Evolutionary conservation across 2,888 invertebrate genomes (phyloP).

Genomic region (Phalangium opilio): DNA sequence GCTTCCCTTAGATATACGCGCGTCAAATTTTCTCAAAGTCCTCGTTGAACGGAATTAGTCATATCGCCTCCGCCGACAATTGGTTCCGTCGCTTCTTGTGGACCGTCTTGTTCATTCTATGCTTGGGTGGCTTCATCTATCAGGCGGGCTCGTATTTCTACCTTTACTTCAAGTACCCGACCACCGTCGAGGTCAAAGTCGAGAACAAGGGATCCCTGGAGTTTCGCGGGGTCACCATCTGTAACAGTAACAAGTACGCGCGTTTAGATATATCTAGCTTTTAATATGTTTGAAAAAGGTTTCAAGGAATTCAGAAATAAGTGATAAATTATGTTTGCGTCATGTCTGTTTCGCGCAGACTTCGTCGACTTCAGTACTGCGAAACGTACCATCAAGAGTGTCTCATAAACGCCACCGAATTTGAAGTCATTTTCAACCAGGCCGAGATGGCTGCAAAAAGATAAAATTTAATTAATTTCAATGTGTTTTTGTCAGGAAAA

Average conservation of each 20-base stretch:
- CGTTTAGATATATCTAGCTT: no score
- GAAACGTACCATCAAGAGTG: no score
- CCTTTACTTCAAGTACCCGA: constrained; percentile 12
- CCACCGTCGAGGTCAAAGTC: constrained; percentile 14
- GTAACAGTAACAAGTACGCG: constrained; percentile 16
- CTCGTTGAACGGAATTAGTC: constrained; percentile 14
- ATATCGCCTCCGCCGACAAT: constrained; percentile 11
- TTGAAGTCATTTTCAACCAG: no score
- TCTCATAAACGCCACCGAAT: no score
- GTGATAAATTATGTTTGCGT: no score
- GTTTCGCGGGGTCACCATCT: constrained; percentile 12
- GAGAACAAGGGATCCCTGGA: constrained; percentile 14
- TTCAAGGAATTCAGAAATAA: no score
- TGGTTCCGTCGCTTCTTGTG: constrained; percentile 11
- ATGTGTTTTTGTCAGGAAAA: no score
- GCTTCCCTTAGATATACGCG: constrained; percentile 6
- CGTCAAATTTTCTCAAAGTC: constrained; percentile 16
- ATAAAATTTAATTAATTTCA: no score
- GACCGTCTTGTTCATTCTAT: constrained; percentile 10
- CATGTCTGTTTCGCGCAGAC: no score
- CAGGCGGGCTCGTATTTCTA: constrained; percentile 14
- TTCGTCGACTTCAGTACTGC: no score
- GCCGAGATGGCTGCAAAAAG: no score
- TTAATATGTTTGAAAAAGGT: no score
- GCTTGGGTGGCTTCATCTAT: constrained; percentile 14